Percentiles rank a stretch among this genome's conserved stretches.
These are phyloP conservation scores for Emydocephalus ijimae DNA, from an alignment of 2,113 vertebrate genomes.

Conservation along the genomic window DNA sequence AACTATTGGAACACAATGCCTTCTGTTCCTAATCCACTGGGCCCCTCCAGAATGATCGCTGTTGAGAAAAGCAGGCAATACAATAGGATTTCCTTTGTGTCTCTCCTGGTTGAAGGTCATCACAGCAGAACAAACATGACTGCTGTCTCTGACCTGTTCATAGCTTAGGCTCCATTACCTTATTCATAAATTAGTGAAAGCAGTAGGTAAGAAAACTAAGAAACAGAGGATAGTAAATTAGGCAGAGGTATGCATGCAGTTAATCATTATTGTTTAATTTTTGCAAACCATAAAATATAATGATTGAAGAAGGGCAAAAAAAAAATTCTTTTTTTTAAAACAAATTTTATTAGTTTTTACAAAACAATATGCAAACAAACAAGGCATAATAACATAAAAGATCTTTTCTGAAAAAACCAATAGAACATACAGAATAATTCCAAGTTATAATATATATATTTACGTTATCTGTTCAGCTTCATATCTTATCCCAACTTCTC, in stretches of 20 bases:
- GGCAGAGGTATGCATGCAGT: background rate
- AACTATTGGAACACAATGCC: background rate
- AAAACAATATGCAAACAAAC: too few relatives aligned
- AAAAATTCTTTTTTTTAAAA: background rate
- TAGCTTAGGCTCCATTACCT: background rate
- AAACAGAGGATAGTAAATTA: background rate
- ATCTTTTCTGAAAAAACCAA: too few relatives aligned
- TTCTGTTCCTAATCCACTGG: background rate
- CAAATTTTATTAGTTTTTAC: too few relatives aligned
- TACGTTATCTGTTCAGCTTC: too few relatives aligned
- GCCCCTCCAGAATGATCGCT: background rate
- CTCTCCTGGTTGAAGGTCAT: background rate
- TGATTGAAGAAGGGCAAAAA: background rate
- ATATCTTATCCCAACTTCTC: too few relatives aligned
- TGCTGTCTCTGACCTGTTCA: background rate
- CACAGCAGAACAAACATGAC: background rate
- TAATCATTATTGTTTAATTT: background rate
- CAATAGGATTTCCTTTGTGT: background rate
- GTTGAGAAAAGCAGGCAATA: background rate
- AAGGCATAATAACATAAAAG: too few relatives aligned
- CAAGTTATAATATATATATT: too few relatives aligned
- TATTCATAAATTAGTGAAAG: background rate
- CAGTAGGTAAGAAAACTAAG: background rate
- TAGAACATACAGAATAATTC: too few relatives aligned
- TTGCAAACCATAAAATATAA: background rate